Percentiles rank a stretch among this genome's conserved stretches.
Conservation (phyloP, 1,140 invertebrate species). For the Kradibia gibbosae region DNA sequence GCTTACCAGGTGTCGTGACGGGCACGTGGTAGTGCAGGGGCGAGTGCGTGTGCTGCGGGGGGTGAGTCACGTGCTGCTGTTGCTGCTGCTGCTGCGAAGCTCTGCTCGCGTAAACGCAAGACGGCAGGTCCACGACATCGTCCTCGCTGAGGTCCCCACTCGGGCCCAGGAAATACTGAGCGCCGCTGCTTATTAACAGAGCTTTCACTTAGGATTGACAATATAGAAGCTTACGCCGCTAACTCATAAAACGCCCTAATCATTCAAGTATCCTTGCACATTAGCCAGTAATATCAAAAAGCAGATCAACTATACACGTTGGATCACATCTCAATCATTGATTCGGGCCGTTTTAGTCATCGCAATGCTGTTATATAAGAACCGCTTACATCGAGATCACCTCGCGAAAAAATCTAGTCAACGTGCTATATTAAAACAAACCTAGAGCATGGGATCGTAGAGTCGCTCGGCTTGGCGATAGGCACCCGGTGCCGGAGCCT, state of each 20-base stretch:
- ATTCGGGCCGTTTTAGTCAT: too few species aligned
- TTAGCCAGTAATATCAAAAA: too few species aligned
- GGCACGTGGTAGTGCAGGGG: conserved; percentile 69
- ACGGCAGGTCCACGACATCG: conserved; percentile 77
- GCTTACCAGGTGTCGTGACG: conserved; percentile 66
- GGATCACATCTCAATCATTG: too few species aligned
- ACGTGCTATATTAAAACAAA: too few species aligned
- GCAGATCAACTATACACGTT: too few species aligned
- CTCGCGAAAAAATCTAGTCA: too few species aligned
- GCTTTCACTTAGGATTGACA: too few species aligned
- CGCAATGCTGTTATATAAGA: too few species aligned
- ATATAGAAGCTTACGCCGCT: too few species aligned
- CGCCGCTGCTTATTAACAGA: conserved; percentile 59
- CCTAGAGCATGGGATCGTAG: conserved; percentile 67
- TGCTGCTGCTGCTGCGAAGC: conserved; percentile 65
- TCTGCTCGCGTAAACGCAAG: conserved; percentile 79
- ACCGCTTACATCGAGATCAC: too few species aligned
- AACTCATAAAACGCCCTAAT: too few species aligned
- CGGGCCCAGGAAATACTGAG: conserved; percentile 73
- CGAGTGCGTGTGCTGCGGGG: conserved; percentile 65
- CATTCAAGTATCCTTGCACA: too few species aligned
- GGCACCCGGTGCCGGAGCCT: conserved; percentile 63
- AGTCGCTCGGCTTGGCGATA: conserved; percentile 63
- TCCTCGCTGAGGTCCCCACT: conserved; percentile 74
- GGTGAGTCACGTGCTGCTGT: conserved; percentile 62